Conservation (phyloP, 2,113 vertebrate species). For the Pelecanoides urinatrix region DNA sequence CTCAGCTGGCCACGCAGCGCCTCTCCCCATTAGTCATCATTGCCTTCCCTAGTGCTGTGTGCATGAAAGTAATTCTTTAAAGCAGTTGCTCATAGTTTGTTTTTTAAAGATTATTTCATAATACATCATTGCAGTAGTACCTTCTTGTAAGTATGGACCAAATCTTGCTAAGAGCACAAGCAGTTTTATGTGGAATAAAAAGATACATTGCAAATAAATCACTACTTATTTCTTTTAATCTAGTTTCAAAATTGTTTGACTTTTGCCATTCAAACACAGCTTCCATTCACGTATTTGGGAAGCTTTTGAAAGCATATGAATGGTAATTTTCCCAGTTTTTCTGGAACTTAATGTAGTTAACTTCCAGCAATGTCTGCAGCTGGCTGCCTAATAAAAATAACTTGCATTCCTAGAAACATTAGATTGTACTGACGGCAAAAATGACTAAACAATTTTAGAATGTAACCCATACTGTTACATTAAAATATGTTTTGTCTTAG, state of each 20-base stretch:
- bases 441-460: background rate
- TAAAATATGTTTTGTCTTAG: background rate
- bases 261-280: background rate
- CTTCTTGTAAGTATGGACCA: background rate
- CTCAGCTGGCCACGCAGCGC: background rate
- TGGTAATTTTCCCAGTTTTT: slow-evolving; percentile 21
- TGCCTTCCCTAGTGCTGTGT: background rate
- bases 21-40: slow-evolving; percentile 2
- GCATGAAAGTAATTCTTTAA: background rate
- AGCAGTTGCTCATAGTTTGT: background rate
- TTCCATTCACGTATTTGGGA: background rate
- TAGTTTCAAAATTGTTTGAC: background rate
- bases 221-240: background rate
- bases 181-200: background rate
- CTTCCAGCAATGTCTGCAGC: background rate
- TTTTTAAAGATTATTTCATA: background rate
- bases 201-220: background rate
- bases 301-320: slow-evolving; percentile 10
- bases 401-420: slow-evolving; percentile 32
- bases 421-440: background rate
- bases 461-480: background rate
- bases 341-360: background rate
- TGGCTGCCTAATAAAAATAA: slow-evolving; percentile 41
- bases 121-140: background rate
- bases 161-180: background rate